Percentiles rank a stretch among this genome's conserved stretches.
These are phyloP conservation scores for Sparidentex hasta DNA, from an alignment of 2,797 vertebrate species.

Conservation along the genomic window DNA sequence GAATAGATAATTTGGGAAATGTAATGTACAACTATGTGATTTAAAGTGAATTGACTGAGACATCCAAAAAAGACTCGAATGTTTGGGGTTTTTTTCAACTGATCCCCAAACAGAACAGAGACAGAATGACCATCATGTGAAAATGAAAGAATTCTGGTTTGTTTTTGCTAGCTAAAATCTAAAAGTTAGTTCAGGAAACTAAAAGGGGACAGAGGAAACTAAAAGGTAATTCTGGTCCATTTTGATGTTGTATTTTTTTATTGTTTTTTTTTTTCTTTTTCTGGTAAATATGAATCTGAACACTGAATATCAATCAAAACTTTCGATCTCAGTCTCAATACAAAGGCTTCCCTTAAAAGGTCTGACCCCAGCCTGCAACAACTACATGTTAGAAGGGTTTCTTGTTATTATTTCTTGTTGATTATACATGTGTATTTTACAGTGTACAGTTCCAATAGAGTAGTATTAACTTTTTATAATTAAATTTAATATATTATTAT, in stretches of 20 bases:
- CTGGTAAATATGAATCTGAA: neutral
- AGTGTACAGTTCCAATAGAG: conserved; percentile 87
- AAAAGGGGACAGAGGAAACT: neutral
- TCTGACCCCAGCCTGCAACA: neutral
- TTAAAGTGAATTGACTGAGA: neutral
- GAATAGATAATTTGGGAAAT: neutral
- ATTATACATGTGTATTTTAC: conserved; percentile 68
- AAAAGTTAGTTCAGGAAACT: neutral
- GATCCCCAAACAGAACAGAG: conserved; percentile 1
- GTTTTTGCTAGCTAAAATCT: neutral
- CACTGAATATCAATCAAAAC: conserved; percentile 9
- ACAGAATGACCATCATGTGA: neutral
- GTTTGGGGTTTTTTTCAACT: neutral
- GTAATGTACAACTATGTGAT: neutral
- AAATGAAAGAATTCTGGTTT: neutral
- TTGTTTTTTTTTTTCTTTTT: no score
- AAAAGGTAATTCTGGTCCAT: neutral
- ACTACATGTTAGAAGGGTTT: neutral
- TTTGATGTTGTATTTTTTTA: neutral
- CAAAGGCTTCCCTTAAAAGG: neutral
- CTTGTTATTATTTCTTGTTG: conserved; percentile 3
- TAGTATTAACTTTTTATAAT: conserved; percentile 89
- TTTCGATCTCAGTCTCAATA: neutral
- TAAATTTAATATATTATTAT: conserved; percentile 94
- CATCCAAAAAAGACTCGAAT: neutral